Evolutionary conservation across 2,113 vertebrate genomes (phyloP).

Genomic region (Enhydra lutris): DNA sequence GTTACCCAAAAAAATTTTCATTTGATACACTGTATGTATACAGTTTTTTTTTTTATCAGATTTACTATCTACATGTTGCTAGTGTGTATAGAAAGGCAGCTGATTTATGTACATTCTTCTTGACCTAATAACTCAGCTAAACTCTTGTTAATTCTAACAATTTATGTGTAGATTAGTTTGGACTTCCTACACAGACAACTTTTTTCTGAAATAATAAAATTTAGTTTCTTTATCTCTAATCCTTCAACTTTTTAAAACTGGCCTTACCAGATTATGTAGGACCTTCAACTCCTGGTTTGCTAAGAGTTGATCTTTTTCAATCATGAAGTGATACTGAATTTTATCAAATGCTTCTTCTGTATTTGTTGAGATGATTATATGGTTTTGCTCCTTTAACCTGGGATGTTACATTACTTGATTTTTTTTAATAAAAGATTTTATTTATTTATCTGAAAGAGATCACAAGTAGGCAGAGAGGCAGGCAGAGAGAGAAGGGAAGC

Average conservation of each 20-base stretch:
- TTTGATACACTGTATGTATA: background rate
- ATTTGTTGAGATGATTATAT: background rate
- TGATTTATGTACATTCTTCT: background rate
- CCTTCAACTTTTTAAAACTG: background rate
- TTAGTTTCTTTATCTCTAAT: background rate
- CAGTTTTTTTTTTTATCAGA: background rate
- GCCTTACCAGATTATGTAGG: background rate
- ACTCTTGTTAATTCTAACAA: background rate
- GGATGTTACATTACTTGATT: background rate
- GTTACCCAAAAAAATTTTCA: background rate
- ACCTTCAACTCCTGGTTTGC: background rate
- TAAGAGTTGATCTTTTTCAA: background rate
- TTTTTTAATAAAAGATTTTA: background rate
- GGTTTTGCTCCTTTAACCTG: conserved; percentile 7
- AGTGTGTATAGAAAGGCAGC: background rate
- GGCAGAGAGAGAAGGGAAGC: too few relatives aligned
- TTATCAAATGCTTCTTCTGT: background rate
- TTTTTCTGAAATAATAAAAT: background rate
- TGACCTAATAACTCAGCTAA: background rate
- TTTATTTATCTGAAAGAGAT: too few relatives aligned
- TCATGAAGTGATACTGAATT: background rate
- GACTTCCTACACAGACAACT: background rate
- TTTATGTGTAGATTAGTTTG: background rate
- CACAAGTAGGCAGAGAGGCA: too few relatives aligned
- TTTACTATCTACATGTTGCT: background rate